Evolutionary conservation across 2,797 vertebrate species (phyloP).

Genomic region (Tenualosa thibaudeaui): DNA sequence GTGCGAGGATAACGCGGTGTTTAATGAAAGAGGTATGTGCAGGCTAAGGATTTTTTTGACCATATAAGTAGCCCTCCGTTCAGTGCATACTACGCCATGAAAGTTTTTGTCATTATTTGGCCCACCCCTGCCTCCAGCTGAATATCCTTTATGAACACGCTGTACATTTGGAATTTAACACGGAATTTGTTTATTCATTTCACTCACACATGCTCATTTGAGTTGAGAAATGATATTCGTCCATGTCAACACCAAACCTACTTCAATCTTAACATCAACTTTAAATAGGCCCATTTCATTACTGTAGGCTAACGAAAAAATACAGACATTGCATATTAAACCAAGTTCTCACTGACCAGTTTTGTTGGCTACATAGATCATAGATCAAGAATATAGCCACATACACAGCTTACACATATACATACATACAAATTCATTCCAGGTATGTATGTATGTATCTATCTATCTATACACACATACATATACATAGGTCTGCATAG

Average conservation of each 20-base stretch:
- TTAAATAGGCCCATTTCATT: background rate
- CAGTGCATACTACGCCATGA: constrained; percentile 63
- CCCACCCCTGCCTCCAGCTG: background rate
- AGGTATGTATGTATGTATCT: too few relatives aligned
- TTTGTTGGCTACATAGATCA: too few relatives aligned
- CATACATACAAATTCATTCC: too few relatives aligned
- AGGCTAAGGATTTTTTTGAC: constrained; percentile 76
- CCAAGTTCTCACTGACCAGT: too few relatives aligned
- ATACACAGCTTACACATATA: too few relatives aligned
- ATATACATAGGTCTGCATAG: too few relatives aligned
- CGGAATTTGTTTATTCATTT: constrained; percentile 1
- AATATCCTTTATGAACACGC: constrained; percentile 14
- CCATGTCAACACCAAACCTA: background rate
- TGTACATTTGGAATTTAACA: background rate
- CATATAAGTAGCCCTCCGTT: constrained; percentile 77
- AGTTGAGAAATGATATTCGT: too few relatives aligned
- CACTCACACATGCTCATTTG: background rate
- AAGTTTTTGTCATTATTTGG: constrained; percentile 21
- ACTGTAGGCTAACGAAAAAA: too few relatives aligned
- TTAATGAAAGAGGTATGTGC: constrained; percentile 80
- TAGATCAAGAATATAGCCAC: too few relatives aligned
- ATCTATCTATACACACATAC: too few relatives aligned
- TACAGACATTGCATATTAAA: too few relatives aligned
- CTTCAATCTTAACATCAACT: background rate
- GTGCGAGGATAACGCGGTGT: constrained; percentile 59